Percentiles rank a stretch among this genome's conserved stretches.
phyloP scores from a whole-genome alignment of 2,113 vertebrate genomes.

The Gallinago jamesoni region DNA sequence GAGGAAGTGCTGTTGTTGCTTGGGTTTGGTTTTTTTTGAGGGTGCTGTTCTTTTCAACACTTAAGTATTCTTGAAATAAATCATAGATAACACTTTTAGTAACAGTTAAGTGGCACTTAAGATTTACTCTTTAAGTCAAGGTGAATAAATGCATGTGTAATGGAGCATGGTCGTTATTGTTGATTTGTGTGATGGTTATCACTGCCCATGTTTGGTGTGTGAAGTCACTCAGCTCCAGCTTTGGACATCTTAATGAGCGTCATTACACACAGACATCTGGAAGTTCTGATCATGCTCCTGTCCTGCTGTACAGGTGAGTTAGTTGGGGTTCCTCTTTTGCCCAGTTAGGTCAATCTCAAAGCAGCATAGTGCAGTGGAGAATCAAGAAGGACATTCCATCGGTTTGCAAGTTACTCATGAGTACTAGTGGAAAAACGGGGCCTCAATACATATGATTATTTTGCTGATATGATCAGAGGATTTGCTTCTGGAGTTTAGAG shows the following conservation, averaged over 20 bases:
- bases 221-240: not conserved
- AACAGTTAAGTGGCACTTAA: not conserved
- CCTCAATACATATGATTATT: not conserved
- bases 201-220: not conserved
- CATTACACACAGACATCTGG: not conserved
- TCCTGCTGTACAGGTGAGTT: not conserved
- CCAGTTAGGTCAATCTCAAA: not conserved
- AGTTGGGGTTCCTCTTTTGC: not conserved
- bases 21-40: not conserved
- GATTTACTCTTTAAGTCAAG: not conserved
- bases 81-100: not conserved
- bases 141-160: not conserved
- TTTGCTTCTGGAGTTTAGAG: not conserved
- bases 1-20: not conserved
- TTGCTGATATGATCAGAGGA: not conserved
- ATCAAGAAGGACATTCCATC: not conserved
- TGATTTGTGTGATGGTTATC: not conserved
- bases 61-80: not conserved
- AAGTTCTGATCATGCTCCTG: not conserved
- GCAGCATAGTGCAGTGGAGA: not conserved
- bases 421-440: not conserved
- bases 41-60: not conserved
- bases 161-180: not conserved
- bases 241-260: not conserved
- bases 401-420: not conserved